A percentile compares a stretch with the other conserved stretches of the same genome.
phyloP scores from a whole-genome alignment of 1,140 invertebrate genomes.

The Camponotus vicinus region DNA sequence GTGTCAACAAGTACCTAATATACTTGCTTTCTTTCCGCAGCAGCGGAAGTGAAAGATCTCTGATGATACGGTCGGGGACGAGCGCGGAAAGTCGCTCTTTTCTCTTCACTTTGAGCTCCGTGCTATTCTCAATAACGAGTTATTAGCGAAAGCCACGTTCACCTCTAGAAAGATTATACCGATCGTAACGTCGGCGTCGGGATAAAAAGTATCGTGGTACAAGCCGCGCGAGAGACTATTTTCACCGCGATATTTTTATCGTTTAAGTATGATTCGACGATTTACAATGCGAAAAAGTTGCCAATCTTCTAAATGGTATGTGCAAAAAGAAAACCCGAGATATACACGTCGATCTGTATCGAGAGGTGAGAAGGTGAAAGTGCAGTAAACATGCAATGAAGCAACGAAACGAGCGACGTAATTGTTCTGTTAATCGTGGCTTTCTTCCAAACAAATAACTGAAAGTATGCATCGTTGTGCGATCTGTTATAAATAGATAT shows the following conservation, averaged over 20 bases:
- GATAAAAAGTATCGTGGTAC: background rate
- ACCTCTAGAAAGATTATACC: constrained; percentile 41
- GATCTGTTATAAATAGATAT: background rate
- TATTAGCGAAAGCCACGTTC: constrained; percentile 55
- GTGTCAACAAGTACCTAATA: constrained; percentile 33
- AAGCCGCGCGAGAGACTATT: constrained; percentile 11
- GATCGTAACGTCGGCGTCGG: constrained; percentile 21
- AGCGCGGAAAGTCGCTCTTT: constrained; percentile 56
- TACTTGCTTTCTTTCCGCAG: constrained; percentile 65
- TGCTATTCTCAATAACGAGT: constrained; percentile 60
- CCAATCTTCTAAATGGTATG: background rate
- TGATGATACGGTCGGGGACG: constrained; percentile 44
- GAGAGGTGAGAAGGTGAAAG: constrained; percentile 67
- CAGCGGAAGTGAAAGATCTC: constrained; percentile 66
- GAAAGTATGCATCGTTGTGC: background rate
- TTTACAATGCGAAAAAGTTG: constrained; percentile 13
- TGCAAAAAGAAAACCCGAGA: constrained; percentile 19
- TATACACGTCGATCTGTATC: constrained; percentile 6
- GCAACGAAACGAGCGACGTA: constrained; percentile 8
- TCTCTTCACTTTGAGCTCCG: constrained; percentile 47
- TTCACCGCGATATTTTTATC: constrained; percentile 31
- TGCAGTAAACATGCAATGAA: constrained; percentile 57
- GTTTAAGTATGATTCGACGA: background rate
- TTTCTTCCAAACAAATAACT: constrained; percentile 5
- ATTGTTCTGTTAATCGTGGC: constrained; percentile 43